A percentile compares a stretch with the other conserved stretches of the same genome.
Conservation (phyloP, 2,888 invertebrate species). For the Cenopis cana region DNA sequence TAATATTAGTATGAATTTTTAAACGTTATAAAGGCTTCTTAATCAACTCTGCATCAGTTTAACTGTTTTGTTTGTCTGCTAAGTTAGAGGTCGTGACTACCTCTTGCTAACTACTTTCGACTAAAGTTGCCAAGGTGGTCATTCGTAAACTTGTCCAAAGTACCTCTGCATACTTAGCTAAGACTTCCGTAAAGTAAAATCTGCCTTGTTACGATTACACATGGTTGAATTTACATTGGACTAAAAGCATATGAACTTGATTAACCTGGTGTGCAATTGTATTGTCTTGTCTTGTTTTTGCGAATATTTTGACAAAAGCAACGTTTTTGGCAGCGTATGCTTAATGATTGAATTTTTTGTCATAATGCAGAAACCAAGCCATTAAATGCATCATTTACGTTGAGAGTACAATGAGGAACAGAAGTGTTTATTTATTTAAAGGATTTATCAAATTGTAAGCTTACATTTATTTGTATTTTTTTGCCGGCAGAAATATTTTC, state of each 20-base stretch:
- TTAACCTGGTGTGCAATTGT: conserved; percentile 26
- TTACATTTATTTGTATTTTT: no score
- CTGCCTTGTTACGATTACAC: not conserved
- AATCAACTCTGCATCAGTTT: not conserved
- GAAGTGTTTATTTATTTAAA: not conserved
- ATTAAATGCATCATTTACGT: conserved; percentile 42
- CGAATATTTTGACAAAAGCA: conserved; percentile 38
- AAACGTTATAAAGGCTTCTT: no score
- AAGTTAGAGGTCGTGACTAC: conserved; percentile 18
- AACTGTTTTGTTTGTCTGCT: conserved; percentile 9
- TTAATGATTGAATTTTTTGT: conserved; percentile 41
- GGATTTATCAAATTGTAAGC: no score
- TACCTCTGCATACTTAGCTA: not conserved
- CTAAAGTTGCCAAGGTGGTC: conserved; percentile 15
- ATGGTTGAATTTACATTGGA: not conserved
- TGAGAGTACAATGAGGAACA: conserved; percentile 3
- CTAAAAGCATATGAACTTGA: not conserved
- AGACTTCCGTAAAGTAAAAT: not conserved
- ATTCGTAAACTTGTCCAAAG: conserved; percentile 11
- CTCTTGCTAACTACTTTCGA: conserved; percentile 18
- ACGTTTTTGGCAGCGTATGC: conserved; percentile 42
- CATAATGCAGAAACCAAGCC: conserved; percentile 33
- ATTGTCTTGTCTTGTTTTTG: conserved; percentile 28
- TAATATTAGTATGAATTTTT: no score
- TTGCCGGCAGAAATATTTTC: no score